Evolutionary conservation across 2,113 vertebrate species (phyloP), one percentile per base, ranked within the genome.

Genomic region (Onychorhynchus coronatus): DNA sequence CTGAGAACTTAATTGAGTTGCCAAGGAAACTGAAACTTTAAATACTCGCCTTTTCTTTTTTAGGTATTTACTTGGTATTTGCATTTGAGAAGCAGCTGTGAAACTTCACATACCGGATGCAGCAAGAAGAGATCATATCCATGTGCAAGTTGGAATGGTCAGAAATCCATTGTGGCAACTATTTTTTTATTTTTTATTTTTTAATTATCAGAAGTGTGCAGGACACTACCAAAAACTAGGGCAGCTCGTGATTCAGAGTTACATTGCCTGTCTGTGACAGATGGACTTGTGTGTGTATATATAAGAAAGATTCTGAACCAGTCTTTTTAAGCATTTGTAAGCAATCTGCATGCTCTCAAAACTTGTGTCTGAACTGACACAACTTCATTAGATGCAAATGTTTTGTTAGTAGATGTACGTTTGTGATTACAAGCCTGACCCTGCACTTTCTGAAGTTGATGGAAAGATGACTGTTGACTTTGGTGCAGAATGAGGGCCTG

Each of bases 41-140:
- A 63, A 68, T 37, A 41, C 2, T 82, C 2, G 6, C 5, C 1
- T 96, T 95, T 97, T 94, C 4, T 96, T 42, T 84, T 97, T n/a
- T 88, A 99, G 99, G 99, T 97, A 98, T 99, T 97, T 99, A 99
- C 97, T 97, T 99, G 98, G 98, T 99, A 80, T 99, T 99, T 97
- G 98, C 98, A 44, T 99, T 99, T 90, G 99, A 99, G 98, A 99
- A 99, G 94, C 98, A 98, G 58, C 95, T 73, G 22, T 98, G 95
- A 98, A 86, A 91, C 56, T 90, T 62, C 59, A 59, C 6, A 0
- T 61, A 28, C 21, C 33, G 12, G 23, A 58, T 91, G 58, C 80
- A 85, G 42, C 68, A 81, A 92, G 80, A 93, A 77, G 58, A 95
- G 77, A 66, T 95, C 89, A 73, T 89, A 76, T 88, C 89, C 93